phyloP scores from a whole-genome alignment of 1,140 invertebrate species.

The Drosophila pseudoananassae region DNA sequence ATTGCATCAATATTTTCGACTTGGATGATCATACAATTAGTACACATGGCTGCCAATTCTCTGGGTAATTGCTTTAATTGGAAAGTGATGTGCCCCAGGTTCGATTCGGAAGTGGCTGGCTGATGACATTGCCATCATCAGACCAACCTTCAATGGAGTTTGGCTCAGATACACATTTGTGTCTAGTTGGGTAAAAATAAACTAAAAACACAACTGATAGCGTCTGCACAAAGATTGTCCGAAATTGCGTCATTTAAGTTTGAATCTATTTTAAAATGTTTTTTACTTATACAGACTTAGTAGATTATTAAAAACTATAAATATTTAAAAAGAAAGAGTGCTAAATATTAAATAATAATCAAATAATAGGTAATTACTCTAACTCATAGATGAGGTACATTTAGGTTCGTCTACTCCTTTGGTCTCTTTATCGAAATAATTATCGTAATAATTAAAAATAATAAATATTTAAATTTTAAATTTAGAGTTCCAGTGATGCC shows the following conservation, averaged over 20 bases:
- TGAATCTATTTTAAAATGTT: too few species aligned
- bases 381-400: too few species aligned
- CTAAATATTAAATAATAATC: too few species aligned
- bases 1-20: background rate
- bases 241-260: slow-evolving; percentile 19
- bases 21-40: slow-evolving; percentile 10
- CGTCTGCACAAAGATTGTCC: background rate
- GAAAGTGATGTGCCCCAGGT: slow-evolving; percentile 33
- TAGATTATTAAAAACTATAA: too few species aligned
- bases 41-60: background rate
- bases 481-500: too few species aligned
- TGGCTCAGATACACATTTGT: background rate
- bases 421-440: too few species aligned
- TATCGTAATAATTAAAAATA: too few species aligned
- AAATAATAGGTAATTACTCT: too few species aligned
- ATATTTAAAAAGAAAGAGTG: too few species aligned
- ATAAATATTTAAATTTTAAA: too few species aligned
- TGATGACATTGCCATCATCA: slow-evolving; percentile 6
- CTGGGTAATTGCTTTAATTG: slow-evolving; percentile 41
- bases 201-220: slow-evolving; percentile 24
- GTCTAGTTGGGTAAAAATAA: background rate
- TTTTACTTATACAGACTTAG: background rate
- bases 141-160: slow-evolving; percentile 23
- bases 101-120: slow-evolving; percentile 15
- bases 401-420: too few species aligned